A percentile compares a stretch with the other conserved stretches of the same genome.
phyloP scores from a whole-genome alignment of 2,888 invertebrate species.

The Sphaeridia pumilis region DNA sequence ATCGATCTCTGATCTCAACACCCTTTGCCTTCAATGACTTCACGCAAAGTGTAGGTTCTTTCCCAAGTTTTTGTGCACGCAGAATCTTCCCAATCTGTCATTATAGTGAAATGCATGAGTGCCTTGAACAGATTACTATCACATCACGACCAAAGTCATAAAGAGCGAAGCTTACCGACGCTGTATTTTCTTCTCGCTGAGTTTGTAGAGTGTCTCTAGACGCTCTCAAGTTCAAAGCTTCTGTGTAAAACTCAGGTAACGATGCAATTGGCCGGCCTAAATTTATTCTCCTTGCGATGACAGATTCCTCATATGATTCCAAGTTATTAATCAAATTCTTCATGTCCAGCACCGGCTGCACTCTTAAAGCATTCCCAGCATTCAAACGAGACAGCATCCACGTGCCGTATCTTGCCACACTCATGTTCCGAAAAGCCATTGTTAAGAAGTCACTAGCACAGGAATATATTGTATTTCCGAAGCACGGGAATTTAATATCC shows the following conservation, averaged over 20 bases:
- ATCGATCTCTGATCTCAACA: slow-evolving; percentile 49
- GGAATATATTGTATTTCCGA: no score
- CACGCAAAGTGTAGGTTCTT: slow-evolving; percentile 38
- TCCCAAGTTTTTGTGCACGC: slow-evolving; percentile 5
- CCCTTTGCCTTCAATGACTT: slow-evolving; percentile 49
- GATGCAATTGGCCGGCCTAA: slow-evolving; percentile 46
- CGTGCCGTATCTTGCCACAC: no score
- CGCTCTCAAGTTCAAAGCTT: slow-evolving; percentile 43
- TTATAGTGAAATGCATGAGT: no score
- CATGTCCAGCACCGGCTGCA: slow-evolving; percentile 24
- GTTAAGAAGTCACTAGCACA: no score
- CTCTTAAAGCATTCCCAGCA: slow-evolving; percentile 9
- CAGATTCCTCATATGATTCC: slow-evolving; percentile 19
- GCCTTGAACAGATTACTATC: no score
- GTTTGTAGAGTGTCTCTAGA: slow-evolving; percentile 40
- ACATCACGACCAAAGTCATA: no score
- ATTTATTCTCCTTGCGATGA: slow-evolving; percentile 56
- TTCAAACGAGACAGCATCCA: slow-evolving; percentile 18
- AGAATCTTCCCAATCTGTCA: no score
- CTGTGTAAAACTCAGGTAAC: slow-evolving; percentile 21
- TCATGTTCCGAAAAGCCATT: no score
- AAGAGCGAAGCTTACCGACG: slow-evolving; percentile 7
- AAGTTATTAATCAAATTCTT: slow-evolving; percentile 22
- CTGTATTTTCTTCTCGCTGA: slow-evolving; percentile 33
- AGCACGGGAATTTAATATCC: no score